phyloP scores from a whole-genome alignment of 1,140 invertebrate species.

The Charaxes varanes region DNA sequence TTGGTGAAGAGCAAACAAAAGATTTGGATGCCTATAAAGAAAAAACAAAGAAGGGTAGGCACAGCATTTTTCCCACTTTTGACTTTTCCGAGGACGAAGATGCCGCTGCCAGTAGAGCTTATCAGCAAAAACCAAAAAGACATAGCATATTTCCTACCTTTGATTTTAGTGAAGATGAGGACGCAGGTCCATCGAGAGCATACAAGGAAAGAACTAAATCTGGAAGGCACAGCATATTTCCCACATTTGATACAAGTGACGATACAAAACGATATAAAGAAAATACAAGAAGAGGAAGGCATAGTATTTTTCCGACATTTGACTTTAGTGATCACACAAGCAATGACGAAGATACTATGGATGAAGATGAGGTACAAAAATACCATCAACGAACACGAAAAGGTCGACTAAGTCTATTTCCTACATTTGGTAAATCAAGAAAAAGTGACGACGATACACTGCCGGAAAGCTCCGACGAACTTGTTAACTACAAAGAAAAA shows the following conservation, averaged over 20 bases:
- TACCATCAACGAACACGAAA: slow-evolving; percentile 60
- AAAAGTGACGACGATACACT: slow-evolving; percentile 54
- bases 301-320: slow-evolving; percentile 62
- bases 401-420: slow-evolving; percentile 59
- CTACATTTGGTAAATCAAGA: slow-evolving; percentile 57
- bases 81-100: slow-evolving; percentile 64
- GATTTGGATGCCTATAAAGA: slow-evolving; percentile 46
- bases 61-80: slow-evolving; percentile 59
- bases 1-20: slow-evolving; percentile 37
- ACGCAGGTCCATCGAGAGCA: slow-evolving; percentile 33
- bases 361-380: slow-evolving; percentile 54
- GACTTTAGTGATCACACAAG: slow-evolving; percentile 49
- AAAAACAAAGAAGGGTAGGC: slow-evolving; percentile 48
- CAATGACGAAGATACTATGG: slow-evolving; percentile 55
- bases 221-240: slow-evolving; percentile 46
- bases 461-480: slow-evolving; percentile 60
- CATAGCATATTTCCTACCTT: slow-evolving; percentile 64
- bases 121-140: slow-evolving; percentile 54
- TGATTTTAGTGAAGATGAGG: slow-evolving; percentile 54
- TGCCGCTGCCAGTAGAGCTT: slow-evolving; percentile 31
- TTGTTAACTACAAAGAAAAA: slow-evolving; percentile 63
- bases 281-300: slow-evolving; percentile 48
- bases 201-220: slow-evolving; percentile 53
- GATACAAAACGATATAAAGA: slow-evolving; percentile 53
- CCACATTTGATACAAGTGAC: slow-evolving; percentile 53